Percentiles rank a stretch among this genome's conserved stretches.
Evolutionary conservation across 2,797 vertebrate species (phyloP).

Genomic region (Dipus sagitta): DNA sequence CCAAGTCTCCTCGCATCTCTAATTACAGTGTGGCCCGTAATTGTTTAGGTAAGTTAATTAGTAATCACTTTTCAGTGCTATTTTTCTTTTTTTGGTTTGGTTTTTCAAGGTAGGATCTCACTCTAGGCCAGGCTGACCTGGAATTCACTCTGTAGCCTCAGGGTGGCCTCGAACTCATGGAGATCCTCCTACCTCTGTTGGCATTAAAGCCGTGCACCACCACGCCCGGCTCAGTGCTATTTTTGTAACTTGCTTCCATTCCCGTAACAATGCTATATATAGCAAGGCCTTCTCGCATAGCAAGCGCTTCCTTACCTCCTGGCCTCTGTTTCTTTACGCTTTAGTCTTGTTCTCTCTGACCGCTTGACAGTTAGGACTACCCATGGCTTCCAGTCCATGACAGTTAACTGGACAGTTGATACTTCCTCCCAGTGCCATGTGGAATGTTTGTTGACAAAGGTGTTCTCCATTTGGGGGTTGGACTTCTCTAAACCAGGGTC

Average conservation of each 20-base stretch:
- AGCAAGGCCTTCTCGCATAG: slow-evolving; percentile 7
- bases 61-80: slow-evolving; percentile 17
- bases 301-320: neutral
- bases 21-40: slow-evolving; percentile 92
- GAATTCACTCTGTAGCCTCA: too few relatives aligned
- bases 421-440: neutral
- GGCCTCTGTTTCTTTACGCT: slow-evolving; percentile 16
- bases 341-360: neutral
- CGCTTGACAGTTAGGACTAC: neutral
- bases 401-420: slow-evolving; percentile 3
- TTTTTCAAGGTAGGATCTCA: too few relatives aligned
- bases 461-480: neutral
- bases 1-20: slow-evolving; percentile 84
- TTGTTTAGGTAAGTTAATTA: slow-evolving; percentile 88
- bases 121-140: too few relatives aligned
- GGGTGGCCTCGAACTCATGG: too few relatives aligned
- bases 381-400: neutral
- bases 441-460: slow-evolving; percentile 24
- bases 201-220: too few relatives aligned
- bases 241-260: slow-evolving; percentile 53
- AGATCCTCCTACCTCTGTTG: too few relatives aligned
- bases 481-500: neutral
- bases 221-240: neutral
- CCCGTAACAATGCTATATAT: neutral
- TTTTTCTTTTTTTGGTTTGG: too few relatives aligned